A percentile compares a stretch with the other conserved stretches of the same genome.
Conservation (phyloP, 92 coral and sea anemone species). For the Diadumene lineata region DNA sequence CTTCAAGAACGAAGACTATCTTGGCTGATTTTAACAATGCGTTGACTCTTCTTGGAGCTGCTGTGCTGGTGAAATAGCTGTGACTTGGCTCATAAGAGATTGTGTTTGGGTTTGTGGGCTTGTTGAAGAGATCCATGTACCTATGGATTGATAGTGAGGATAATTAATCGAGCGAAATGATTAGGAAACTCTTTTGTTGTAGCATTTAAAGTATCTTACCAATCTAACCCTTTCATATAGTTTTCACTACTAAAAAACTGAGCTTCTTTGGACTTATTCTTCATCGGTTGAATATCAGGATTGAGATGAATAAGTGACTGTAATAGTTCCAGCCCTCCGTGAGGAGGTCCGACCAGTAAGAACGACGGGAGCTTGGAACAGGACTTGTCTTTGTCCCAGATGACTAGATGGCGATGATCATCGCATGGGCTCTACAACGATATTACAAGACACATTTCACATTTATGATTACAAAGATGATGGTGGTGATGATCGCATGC, state of each 20-base stretch:
- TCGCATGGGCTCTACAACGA: slow-evolving; percentile 88
- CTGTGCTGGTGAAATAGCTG: slow-evolving; percentile 78
- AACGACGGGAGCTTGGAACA: slow-evolving; percentile 90
- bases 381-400: slow-evolving; percentile 88
- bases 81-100: slow-evolving; percentile 86
- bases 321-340: slow-evolving; percentile 87
- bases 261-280: slow-evolving; percentile 51
- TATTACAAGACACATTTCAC: too few relatives aligned
- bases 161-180: too few relatives aligned
- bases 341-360: slow-evolving; percentile 91
- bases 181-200: too few relatives aligned
- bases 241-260: slow-evolving; percentile 89
- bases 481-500: not conserved
- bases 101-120: slow-evolving; percentile 60
- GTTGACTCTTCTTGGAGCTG: slow-evolving; percentile 80
- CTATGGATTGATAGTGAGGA: slow-evolving; percentile 32
- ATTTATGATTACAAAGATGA: not conserved
- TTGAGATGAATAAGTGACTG: slow-evolving; percentile 71
- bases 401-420: slow-evolving; percentile 87
- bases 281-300: slow-evolving; percentile 66
- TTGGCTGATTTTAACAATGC: slow-evolving; percentile 85
- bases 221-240: slow-evolving; percentile 91
- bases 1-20: slow-evolving; percentile 84
- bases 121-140: slow-evolving; percentile 80
- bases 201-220: slow-evolving; percentile 54